Evolutionary conservation across 2,797 vertebrate species (phyloP), one percentile per base, ranked within the genome.

Genomic region (Hippoglossus hippoglossus): DNA sequence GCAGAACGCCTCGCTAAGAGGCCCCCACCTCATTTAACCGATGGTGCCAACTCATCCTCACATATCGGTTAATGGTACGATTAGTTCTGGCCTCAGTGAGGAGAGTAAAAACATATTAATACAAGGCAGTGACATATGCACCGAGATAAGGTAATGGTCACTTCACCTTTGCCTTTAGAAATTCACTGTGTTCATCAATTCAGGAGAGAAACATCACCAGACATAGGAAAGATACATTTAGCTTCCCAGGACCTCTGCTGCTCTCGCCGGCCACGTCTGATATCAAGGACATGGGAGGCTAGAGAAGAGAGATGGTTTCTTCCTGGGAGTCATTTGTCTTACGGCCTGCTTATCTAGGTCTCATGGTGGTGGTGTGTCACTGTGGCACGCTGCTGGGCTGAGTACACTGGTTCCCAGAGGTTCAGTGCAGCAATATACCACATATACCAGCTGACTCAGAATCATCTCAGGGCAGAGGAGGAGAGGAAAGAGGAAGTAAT

Each of bases 61-160:
- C 75, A 72, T 73, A 73, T 58, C 34, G 57, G 59, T 60, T 86
- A 87, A 89, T 72, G 82, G 55, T 26, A 11, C 47, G 22, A 51
- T 80, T 77, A 79, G 59, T 60, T 63, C 53, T 67, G 26, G 13
- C 58, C 25, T 68, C 26, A 21, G 28, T 34, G 59, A 63, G 67
- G 10, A 56, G 55, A 54, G 55, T n/a, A 10, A 64, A 56, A 62
- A 56, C 19, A 62, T n/a, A 21, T 50, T 11, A 53, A 51, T 28
- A 69, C 67, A 73, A 44, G 71, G 18, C 19, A 64, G 58, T 54
- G 59, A 64, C 31, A 66, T 58, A 44, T 41, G 57, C 15, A 10
- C 61, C 34, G 11, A 83, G 84, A 83, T 91, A 89, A 89, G 84
- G 75, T 83, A 83, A 85, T 78, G 70, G 85, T 83, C 76, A 72